These are phyloP conservation scores for Diplodus sargus DNA, from an alignment of 2,797 vertebrate species.

Conservation along the genomic window DNA sequence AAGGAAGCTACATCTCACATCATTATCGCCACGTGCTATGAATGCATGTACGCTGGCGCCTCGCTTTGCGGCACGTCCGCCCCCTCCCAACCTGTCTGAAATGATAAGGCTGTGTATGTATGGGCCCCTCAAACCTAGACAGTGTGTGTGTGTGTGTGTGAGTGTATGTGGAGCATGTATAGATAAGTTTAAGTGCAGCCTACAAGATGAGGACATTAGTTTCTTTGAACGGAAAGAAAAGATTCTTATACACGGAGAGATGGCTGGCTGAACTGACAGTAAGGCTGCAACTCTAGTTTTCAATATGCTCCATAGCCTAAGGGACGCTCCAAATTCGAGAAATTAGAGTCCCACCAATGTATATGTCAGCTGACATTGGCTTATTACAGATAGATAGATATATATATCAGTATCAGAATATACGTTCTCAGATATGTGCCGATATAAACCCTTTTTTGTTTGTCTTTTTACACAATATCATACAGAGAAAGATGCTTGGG, in stretches of 20 bases:
- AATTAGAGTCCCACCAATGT: too few relatives aligned
- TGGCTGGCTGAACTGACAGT: neutral
- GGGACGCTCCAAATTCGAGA: too few relatives aligned
- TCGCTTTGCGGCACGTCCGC: neutral
- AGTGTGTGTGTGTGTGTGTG: neutral
- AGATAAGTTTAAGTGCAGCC: neutral
- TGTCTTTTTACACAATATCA: too few relatives aligned
- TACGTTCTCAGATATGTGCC: too few relatives aligned
- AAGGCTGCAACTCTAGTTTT: too few relatives aligned
- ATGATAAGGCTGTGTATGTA: conserved; percentile 11
- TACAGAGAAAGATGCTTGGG: too few relatives aligned
- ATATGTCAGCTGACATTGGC: too few relatives aligned
- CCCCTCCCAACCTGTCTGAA: neutral
- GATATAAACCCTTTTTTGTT: too few relatives aligned
- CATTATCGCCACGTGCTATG: neutral
- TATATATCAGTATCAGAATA: too few relatives aligned
- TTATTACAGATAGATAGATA: too few relatives aligned
- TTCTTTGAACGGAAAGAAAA: neutral
- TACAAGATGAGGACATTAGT: neutral
- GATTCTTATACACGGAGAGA: neutral
- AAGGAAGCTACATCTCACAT: neutral
- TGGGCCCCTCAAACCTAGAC: neutral
- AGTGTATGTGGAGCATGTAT: too few relatives aligned
- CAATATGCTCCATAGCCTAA: too few relatives aligned
- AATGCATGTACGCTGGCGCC: neutral